Conservation (phyloP, 2,113 vertebrate species). For the Galbula dea region DNA sequence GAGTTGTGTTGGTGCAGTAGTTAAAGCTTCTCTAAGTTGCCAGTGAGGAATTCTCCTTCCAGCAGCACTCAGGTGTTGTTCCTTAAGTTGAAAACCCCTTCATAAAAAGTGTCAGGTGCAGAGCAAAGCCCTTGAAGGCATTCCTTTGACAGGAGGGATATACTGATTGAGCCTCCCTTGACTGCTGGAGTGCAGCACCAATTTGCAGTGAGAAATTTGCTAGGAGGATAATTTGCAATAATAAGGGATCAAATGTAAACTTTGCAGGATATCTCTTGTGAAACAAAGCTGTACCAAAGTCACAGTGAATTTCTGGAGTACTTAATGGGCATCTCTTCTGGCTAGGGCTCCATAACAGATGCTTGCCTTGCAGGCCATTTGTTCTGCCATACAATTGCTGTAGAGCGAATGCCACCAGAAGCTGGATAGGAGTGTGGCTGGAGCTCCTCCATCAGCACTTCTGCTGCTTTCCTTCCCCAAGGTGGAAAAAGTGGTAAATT, state of each 20-base stretch:
- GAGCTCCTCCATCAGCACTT: not conserved
- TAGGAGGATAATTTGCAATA: slow-evolving; percentile 18
- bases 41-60: not conserved
- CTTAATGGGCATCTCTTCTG: not conserved
- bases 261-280: not conserved
- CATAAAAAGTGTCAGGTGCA: not conserved
- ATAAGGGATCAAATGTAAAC: slow-evolving; percentile 10
- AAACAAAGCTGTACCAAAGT: not conserved
- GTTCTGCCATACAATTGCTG: not conserved
- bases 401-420: not conserved
- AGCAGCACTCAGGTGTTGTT: not conserved
- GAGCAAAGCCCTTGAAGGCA: slow-evolving; percentile 31
- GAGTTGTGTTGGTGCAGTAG: not conserved
- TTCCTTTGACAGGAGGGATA: slow-evolving; percentile 4
- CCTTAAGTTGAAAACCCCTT: not conserved
- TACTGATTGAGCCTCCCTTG: not conserved
- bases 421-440: not conserved
- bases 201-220: not conserved
- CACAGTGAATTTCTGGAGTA: not conserved
- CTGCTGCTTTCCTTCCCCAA: not conserved
- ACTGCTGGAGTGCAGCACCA: slow-evolving; percentile 27
- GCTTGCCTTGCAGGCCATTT: not conserved
- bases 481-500: not conserved
- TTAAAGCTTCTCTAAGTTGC: not conserved
- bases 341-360: not conserved